Evolutionary conservation across 1,140 invertebrate genomes (phyloP), one percentile per base, ranked within the genome.

Genomic region (Philotrypesis tridentata): DNA sequence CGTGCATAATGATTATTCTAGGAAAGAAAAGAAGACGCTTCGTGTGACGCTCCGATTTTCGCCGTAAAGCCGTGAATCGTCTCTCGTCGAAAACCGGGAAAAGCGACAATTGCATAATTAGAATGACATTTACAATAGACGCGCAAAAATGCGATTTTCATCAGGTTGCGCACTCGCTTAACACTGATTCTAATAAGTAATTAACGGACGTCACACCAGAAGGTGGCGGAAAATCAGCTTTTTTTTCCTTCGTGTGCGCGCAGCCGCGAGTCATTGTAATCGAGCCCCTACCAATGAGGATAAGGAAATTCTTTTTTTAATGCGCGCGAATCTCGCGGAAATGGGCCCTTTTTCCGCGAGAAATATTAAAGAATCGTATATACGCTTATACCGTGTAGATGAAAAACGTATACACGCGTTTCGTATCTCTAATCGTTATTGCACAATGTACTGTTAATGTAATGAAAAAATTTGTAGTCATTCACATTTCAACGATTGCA

Each of bases 51-150:
- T 55, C 48, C 7, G 17, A 55, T 43, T 76, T 65, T 33, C n/a
- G 63, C 60, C n/a, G 33, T 76, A 48, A 73, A 23, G 29, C 27
- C 71, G 14, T 73, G 12, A 48, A 73, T 14, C 40, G 27, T 48
- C 48, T 21, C 48, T n/a, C 14, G 48, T 55, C 48, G 48, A 55
- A 55, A 48, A 48, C 0, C 43, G 12, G 17, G 43, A 48, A 17
- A 48, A 55, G 21, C 7, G 21, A 73, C 40, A 73, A 55, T 73
- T 48, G 71, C 40, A 72, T 73, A 27, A 60, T 73, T 73, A 73
- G 23, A 73, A 60, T 60, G 27, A 55, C 48, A 55, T 55, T 55
- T 55, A 21, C 48, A 55, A 55, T 55, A 55, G 48, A 17, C 21
- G 48, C 40, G 40, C 40, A 14, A 43, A 43, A 43, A 7, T 43